Percentiles rank a stretch among this genome's conserved stretches.
These are phyloP conservation scores for Lichenostomus cassidix DNA, from an alignment of 2,113 vertebrate species.

Conservation along the genomic window DNA sequence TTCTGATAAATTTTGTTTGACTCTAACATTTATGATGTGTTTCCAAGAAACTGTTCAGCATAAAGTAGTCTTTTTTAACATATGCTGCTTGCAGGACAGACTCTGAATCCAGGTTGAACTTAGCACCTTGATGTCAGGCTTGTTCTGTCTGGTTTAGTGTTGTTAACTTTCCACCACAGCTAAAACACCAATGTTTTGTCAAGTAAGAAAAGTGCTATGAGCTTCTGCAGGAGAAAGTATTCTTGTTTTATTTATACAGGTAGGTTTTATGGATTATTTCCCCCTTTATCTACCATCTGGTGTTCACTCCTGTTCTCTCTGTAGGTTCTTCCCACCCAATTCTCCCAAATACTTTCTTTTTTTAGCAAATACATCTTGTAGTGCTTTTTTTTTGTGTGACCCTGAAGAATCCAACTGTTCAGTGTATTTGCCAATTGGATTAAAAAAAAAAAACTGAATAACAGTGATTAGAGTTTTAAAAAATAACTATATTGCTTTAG, in stretches of 20 bases:
- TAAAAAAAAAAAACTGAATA: neutral
- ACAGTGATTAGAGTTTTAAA: neutral
- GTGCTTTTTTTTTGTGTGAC: neutral
- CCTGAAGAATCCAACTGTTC: neutral
- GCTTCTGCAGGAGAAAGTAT: conserved; percentile 24
- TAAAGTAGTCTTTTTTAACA: neutral
- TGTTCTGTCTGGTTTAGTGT: neutral
- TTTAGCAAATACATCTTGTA: neutral
- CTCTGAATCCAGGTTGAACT: neutral
- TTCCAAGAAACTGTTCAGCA: neutral
- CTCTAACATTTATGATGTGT: neutral
- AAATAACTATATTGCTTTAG: neutral
- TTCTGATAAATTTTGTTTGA: neutral
- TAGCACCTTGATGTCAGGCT: neutral
- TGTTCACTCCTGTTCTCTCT: neutral
- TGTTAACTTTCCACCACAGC: conserved; percentile 27
- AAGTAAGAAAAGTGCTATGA: neutral
- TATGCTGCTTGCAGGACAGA: neutral
- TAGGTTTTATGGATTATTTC: conserved; percentile 19
- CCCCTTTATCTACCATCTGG: conserved; percentile 15
- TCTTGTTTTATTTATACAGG: conserved; percentile 17
- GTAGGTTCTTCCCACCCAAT: neutral
- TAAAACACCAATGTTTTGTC: conserved; percentile 6
- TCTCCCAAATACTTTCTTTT: conserved; percentile 15
- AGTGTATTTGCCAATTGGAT: neutral